Percentiles rank a stretch among this genome's conserved stretches.
Conservation (phyloP, 92 coral and sea anemone genomes). For the Zoanthus sansibaricus region DNA sequence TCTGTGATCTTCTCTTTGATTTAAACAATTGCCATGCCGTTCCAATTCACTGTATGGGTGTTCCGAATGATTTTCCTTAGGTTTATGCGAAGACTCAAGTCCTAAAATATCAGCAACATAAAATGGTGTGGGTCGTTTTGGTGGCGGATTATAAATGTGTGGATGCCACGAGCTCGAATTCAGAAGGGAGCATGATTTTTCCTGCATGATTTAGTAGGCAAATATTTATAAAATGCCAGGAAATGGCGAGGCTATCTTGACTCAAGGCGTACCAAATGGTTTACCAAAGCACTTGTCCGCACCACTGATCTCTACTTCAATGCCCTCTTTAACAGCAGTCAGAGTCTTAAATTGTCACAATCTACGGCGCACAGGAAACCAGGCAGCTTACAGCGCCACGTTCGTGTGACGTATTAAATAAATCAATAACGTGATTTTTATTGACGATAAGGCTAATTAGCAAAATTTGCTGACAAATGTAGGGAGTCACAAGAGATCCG, state of each 20-base stretch:
- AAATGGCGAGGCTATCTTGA: background rate
- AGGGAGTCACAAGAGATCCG: slow-evolving; percentile 64
- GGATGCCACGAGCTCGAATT: slow-evolving; percentile 98
- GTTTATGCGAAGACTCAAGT: slow-evolving; percentile 78
- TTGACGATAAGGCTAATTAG: slow-evolving; percentile 99
- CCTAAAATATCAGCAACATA: slow-evolving; percentile 96
- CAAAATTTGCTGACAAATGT: slow-evolving; percentile 97
- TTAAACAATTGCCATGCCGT: slow-evolving; percentile 35
- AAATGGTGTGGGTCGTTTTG: slow-evolving; percentile 94
- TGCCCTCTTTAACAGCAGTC: slow-evolving; percentile 31
- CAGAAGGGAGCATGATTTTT: slow-evolving; percentile 52
- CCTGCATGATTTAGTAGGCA: slow-evolving; percentile 30
- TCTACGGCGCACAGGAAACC: slow-evolving; percentile 70
- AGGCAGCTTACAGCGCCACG: slow-evolving; percentile 79
- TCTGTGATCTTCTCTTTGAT: slow-evolving; percentile 43
- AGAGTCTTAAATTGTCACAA: slow-evolving; percentile 62
- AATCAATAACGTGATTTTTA: slow-evolving; percentile 98
- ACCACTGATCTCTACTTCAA: slow-evolving; percentile 21
- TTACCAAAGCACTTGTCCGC: slow-evolving; percentile 6
- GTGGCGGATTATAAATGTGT: slow-evolving; percentile 90
- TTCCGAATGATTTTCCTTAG: slow-evolving; percentile 38
- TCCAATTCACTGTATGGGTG: slow-evolving; percentile 39
- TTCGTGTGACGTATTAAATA: slow-evolving; percentile 96
- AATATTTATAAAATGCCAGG: slow-evolving; percentile 9
- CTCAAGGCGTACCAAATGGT: background rate